Evolutionary conservation across 2,888 invertebrate genomes (phyloP).

Genomic region (Hypomecis punctinalis): DNA sequence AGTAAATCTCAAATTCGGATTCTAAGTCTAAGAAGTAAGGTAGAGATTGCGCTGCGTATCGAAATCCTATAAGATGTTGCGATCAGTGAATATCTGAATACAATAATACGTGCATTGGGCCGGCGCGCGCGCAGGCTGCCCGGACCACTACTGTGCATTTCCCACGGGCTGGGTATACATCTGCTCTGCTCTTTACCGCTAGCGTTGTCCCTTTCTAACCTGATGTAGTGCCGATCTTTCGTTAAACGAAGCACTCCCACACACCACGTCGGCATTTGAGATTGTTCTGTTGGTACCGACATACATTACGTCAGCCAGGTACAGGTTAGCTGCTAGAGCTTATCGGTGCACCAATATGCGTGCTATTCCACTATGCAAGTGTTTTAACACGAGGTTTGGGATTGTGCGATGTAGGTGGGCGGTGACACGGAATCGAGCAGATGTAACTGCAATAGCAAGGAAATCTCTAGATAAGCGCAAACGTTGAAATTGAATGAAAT

Average conservation of each 20-base stretch:
- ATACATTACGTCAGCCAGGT: slow-evolving; percentile 76
- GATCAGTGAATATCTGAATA: slow-evolving; percentile 71
- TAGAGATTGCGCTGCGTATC: slow-evolving; percentile 39
- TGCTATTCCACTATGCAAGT: slow-evolving; percentile 47
- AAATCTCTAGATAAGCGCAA: neutral
- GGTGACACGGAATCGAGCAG: slow-evolving; percentile 24
- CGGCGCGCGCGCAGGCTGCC: slow-evolving; percentile 84
- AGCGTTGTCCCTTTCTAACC: slow-evolving; percentile 68
- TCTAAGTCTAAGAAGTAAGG: slow-evolving; percentile 48
- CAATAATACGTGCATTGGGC: slow-evolving; percentile 85
- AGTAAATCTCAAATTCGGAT: slow-evolving; percentile 45
- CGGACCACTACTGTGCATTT: slow-evolving; percentile 86
- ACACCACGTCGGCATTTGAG: slow-evolving; percentile 83
- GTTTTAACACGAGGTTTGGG: slow-evolving; percentile 43
- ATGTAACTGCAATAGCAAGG: slow-evolving; percentile 16
- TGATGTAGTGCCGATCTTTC: slow-evolving; percentile 83
- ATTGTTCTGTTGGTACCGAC: slow-evolving; percentile 75
- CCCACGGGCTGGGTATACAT: slow-evolving; percentile 79
- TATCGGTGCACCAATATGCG: slow-evolving; percentile 64
- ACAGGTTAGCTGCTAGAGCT: slow-evolving; percentile 57
- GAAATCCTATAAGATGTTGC: slow-evolving; percentile 64
- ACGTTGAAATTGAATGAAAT: no score
- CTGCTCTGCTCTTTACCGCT: slow-evolving; percentile 63
- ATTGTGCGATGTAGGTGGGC: slow-evolving; percentile 43
- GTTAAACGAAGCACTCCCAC: slow-evolving; percentile 85